Evolutionary conservation across 2,797 vertebrate genomes (phyloP), one percentile per base, ranked within the genome.

Genomic region (Muscicapa striata): DNA sequence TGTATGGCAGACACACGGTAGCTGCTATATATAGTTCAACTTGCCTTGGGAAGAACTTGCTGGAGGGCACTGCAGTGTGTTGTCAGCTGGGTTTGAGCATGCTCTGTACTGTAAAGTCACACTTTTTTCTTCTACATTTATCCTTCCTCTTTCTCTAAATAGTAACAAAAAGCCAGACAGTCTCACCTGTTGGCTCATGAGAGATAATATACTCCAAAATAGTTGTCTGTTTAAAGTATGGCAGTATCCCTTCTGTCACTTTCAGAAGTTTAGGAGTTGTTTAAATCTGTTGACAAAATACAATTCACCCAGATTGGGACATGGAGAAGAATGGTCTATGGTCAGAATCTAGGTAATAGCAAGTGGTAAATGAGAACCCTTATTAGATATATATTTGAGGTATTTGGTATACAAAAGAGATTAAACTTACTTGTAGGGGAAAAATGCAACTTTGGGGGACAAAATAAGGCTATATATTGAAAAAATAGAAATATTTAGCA

Each of bases 371-470:
- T 0, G 2, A 66, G 62, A 79, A 61, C 8, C 2, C 16, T 85
- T 13, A 46, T 57, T 67, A 89, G 36, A 62, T 51, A 15, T 51
- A 16, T 32, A 49, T 63, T 45, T 15, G 23, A 87, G 84, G 7
- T 52, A 46, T 80, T 89, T 43, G 12, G 7, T 30, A 27, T 59
- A 43, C 11, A 63, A 66, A 55, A 48, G 6, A 84, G 8, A 41
- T n/a, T n/a, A 38, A 83, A 72, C 7, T 63, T 48, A 72, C 19
- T 46, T 54, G 24, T 22, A 59, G 34, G 27, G 18, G 16, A 29
- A 68, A 41, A 51, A 13, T 2, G 1, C 20, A 68, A 20, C 27
- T 81, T 32, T 27, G 0, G 3, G 17, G 10, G 12, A 6, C 6
- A 72, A 52, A 88, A 30, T 22, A 43, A 77, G 15, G 4, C 5